Percentiles rank a stretch among this genome's conserved stretches.
Conservation (phyloP, 2,113 vertebrate species). For the Sinocyclocheilus grahami region DNA sequence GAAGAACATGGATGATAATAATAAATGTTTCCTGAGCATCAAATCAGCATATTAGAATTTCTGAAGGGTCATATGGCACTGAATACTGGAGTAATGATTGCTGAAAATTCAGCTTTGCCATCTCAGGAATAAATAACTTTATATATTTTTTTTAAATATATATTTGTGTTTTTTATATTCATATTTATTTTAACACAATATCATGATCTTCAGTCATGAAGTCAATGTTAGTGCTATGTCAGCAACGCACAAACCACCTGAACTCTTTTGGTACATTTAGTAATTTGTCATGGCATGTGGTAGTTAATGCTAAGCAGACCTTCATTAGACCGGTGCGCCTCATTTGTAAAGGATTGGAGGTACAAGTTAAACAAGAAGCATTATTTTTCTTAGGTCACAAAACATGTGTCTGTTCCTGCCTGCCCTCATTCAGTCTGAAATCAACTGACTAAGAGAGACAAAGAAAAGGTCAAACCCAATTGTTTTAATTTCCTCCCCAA, state of each 20-base stretch:
- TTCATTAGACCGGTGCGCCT: neutral
- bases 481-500: conserved; percentile 55
- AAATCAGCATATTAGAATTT: neutral
- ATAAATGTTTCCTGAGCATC: neutral
- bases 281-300: neutral
- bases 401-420: neutral
- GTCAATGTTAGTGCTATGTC: neutral
- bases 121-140: neutral
- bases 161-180: neutral
- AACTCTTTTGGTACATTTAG: neutral
- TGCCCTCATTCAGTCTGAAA: conserved; percentile 2
- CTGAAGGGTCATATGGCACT: neutral
- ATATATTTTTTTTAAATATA: too few species aligned
- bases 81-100: neutral
- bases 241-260: neutral
- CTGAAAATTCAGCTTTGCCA: neutral
- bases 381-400: conserved; percentile 8
- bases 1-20: neutral
- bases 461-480: conserved; percentile 51
- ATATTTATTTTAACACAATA: neutral
- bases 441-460: conserved; percentile 27
- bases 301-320: neutral
- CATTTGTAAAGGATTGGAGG: neutral
- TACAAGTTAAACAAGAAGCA: neutral
- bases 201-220: too few species aligned